These are phyloP conservation scores for Campylomormyrus numenius DNA, from an alignment of 2,113 vertebrate genomes.

Conservation along the genomic window DNA sequence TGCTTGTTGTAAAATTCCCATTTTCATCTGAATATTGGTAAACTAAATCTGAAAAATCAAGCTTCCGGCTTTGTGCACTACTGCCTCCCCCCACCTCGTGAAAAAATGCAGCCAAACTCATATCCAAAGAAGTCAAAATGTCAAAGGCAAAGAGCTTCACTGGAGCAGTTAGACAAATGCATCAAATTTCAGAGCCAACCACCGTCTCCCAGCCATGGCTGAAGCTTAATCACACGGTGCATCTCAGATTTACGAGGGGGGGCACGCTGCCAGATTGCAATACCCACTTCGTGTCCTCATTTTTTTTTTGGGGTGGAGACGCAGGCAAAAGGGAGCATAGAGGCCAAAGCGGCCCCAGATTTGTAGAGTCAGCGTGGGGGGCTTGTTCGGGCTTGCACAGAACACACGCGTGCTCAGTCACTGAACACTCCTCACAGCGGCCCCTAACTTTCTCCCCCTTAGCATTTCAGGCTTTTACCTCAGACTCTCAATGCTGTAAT, in stretches of 20 bases:
- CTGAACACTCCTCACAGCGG: neutral
- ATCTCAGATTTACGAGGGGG: neutral
- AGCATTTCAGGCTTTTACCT: neutral
- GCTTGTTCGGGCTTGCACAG: neutral
- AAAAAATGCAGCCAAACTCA: neutral
- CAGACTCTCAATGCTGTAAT: neutral
- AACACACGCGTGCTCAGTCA: neutral
- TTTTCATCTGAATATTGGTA: neutral
- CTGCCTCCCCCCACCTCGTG: neutral
- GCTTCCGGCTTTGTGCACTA: constrained; percentile 22
- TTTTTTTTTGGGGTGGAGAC: neutral
- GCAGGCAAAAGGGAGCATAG: neutral
- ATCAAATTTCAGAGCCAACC: neutral
- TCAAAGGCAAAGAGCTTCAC: neutral
- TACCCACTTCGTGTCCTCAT: neutral
- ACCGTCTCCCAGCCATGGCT: neutral
- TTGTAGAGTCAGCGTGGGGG: neutral
- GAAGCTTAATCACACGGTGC: neutral
- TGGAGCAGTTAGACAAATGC: neutral
- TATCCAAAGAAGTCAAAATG: neutral
- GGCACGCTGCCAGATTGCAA: neutral
- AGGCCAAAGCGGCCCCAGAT: neutral
- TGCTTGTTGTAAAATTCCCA: neutral
- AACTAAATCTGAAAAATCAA: constrained; percentile 1
- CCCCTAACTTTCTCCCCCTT: neutral